phyloP scores from a whole-genome alignment of 2,797 vertebrate genomes.

The Melanotaenia boesemani region DNA sequence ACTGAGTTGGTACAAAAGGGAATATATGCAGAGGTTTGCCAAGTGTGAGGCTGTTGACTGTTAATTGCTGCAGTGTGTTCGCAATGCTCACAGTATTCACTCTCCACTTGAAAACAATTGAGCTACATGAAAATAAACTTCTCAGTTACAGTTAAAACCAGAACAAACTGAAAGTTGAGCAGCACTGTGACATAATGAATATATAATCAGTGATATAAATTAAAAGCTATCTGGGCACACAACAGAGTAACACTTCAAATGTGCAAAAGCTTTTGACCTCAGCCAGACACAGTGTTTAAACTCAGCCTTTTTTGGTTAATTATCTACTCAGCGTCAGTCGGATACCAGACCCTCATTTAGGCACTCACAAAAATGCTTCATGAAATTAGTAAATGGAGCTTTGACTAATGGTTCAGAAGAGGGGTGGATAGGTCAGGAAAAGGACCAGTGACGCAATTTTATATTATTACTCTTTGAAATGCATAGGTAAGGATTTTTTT shows the following conservation, averaged over 20 bases:
- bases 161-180: no score
- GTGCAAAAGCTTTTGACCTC: constrained; percentile 11
- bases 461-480: not conserved
- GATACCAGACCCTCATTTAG: not conserved
- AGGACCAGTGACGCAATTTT: not conserved
- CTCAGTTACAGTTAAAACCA: no score
- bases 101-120: not conserved
- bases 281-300: not conserved
- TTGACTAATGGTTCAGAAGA: constrained; percentile 40
- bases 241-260: not conserved
- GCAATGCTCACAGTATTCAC: no score
- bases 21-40: no score
- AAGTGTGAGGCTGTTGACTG: no score
- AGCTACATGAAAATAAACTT: not conserved
- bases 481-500: constrained; percentile 13
- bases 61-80: no score
- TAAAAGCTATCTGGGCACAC: not conserved
- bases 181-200: no score
- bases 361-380: constrained; percentile 6
- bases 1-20: no score
- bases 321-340: constrained; percentile 12
- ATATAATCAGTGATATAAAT: not conserved
- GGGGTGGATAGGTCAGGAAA: not conserved
- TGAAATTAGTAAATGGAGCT: constrained; percentile 26
- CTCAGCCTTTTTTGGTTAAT: constrained; percentile 5